Evolutionary conservation across 1,140 invertebrate genomes (phyloP).

Genomic region (Apis florea): DNA sequence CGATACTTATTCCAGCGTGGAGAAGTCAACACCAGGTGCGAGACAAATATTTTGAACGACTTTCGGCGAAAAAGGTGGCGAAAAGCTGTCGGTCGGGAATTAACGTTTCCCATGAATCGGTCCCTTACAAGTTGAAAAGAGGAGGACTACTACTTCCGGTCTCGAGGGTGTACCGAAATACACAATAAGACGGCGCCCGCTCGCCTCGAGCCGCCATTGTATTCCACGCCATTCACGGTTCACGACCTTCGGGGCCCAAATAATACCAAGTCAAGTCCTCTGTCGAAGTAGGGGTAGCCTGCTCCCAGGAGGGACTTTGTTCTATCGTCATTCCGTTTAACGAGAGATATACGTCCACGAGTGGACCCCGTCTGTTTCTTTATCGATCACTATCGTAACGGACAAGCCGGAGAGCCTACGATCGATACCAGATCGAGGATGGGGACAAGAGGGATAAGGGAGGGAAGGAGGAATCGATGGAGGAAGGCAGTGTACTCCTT

Average conservation of each 20-base stretch:
- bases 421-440: background rate
- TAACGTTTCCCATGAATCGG: constrained; percentile 46
- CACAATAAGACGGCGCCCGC: constrained; percentile 53
- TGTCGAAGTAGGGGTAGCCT: constrained; percentile 6
- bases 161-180: constrained; percentile 34
- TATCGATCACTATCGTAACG: constrained; percentile 45
- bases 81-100: constrained; percentile 26
- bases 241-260: constrained; percentile 54
- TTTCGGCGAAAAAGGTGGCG: constrained; percentile 29
- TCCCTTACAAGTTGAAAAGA: background rate
- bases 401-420: background rate
- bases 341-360: constrained; percentile 55
- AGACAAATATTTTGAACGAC: constrained; percentile 48
- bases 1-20: constrained; percentile 10
- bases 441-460: background rate
- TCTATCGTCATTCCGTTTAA: constrained; percentile 55
- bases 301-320: constrained; percentile 38
- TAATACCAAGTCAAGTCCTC: constrained; percentile 54
- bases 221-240: constrained; percentile 50
- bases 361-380: constrained; percentile 41
- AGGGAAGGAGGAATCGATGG: constrained; percentile 27
- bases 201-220: constrained; percentile 53
- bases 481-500: background rate
- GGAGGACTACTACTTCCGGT: constrained; percentile 48
- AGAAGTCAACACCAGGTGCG: constrained; percentile 47